A percentile compares a stretch with the other conserved stretches of the same genome.
Evolutionary conservation across 2,888 invertebrate species (phyloP).

Genomic region (Drymonia ruficornis): DNA sequence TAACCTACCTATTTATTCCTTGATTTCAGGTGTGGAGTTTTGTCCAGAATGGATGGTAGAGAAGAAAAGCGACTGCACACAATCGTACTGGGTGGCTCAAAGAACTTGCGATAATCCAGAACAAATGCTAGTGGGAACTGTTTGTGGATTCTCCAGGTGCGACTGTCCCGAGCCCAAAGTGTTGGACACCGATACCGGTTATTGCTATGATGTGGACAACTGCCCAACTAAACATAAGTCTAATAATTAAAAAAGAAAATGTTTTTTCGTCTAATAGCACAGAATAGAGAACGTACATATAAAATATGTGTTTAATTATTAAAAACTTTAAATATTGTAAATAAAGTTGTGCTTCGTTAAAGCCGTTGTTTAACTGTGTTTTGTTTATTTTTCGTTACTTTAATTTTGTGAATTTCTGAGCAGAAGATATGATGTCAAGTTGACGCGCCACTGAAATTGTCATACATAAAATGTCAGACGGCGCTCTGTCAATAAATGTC

Average conservation of each 20-base stretch:
- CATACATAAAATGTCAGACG: background rate
- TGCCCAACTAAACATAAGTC: conserved; percentile 59
- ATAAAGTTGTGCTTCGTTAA: background rate
- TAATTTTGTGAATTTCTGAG: background rate
- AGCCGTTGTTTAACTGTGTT: too few relatives aligned
- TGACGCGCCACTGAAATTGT: too few relatives aligned
- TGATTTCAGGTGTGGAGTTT: conserved; percentile 53
- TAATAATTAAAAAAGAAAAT: too few relatives aligned
- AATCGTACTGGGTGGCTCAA: conserved; percentile 58
- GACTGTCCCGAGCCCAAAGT: conserved; percentile 61
- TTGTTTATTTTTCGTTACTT: too few relatives aligned
- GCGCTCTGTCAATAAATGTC: background rate
- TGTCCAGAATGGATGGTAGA: conserved; percentile 65
- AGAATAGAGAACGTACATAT: too few relatives aligned
- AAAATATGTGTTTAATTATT: background rate
- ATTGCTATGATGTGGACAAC: conserved; percentile 66
- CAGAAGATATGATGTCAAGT: background rate
- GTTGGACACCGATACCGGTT: conserved; percentile 58
- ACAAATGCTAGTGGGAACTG: conserved; percentile 50
- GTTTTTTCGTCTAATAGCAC: too few relatives aligned
- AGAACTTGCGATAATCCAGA: conserved; percentile 62
- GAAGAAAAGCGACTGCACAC: conserved; percentile 48
- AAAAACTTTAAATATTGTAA: background rate
- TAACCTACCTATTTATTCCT: background rate
- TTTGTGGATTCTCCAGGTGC: conserved; percentile 65